Evolutionary conservation across 2,888 invertebrate genomes (phyloP).

Genomic region (Rhogogaster chlorosoma): DNA sequence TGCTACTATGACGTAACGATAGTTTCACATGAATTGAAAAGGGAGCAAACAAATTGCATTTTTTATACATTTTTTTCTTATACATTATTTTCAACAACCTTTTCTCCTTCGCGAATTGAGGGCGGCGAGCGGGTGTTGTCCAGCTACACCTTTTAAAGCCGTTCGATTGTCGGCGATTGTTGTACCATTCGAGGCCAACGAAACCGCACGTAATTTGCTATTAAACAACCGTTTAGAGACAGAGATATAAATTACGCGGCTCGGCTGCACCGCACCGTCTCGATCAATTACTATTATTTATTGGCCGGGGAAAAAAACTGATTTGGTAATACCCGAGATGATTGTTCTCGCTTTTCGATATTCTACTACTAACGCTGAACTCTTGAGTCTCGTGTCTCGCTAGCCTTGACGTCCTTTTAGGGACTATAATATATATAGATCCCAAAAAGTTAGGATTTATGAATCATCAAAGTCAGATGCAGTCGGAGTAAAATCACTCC

Average conservation of each 20-base stretch:
- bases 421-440: background rate
- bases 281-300: constrained; percentile 48
- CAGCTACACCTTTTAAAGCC: constrained; percentile 1
- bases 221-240: constrained; percentile 48
- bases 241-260: constrained; percentile 31
- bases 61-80: background rate
- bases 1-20: background rate
- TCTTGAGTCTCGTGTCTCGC: background rate
- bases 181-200: constrained; percentile 31
- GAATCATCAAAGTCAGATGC: background rate
- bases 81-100: background rate
- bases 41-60: background rate
- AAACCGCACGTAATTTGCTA: constrained; percentile 34
- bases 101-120: background rate
- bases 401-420: background rate
- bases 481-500: background rate
- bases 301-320: background rate
- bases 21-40: background rate
- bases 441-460: background rate
- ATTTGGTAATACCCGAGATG: constrained; percentile 23
- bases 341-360: background rate
- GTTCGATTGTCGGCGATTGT: constrained; percentile 40
- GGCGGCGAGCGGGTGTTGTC: background rate
- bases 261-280: constrained; percentile 1
- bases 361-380: background rate